A percentile compares a stretch with the other conserved stretches of the same genome.
Conservation (phyloP, 2,797 vertebrate genomes). For the Micromesistius poutassou region DNA sequence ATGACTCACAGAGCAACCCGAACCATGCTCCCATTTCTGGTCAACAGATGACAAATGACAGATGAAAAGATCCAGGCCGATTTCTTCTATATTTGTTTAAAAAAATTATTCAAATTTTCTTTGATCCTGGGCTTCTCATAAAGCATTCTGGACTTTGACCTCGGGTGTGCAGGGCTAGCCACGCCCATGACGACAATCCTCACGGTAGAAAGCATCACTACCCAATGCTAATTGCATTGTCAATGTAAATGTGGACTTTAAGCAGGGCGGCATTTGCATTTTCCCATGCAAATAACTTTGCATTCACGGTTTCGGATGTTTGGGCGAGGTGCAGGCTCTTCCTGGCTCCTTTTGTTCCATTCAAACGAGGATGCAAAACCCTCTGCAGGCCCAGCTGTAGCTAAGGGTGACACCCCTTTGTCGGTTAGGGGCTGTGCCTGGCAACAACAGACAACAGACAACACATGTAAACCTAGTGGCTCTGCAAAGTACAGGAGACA, state of each 20-base stretch:
- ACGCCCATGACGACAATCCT: not conserved
- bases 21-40: too few relatives aligned
- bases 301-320: constrained; percentile 53
- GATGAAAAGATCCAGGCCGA: too few relatives aligned
- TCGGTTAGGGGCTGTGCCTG: not conserved
- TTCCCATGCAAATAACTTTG: constrained; percentile 78
- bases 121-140: too few relatives aligned
- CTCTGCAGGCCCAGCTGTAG: constrained; percentile 2
- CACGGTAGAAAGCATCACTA: not conserved
- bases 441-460: not conserved
- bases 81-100: too few relatives aligned
- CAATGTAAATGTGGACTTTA: constrained; percentile 1
- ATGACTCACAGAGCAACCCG: too few relatives aligned
- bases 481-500: not conserved
- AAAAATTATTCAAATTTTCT: too few relatives aligned
- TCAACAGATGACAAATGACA: too few relatives aligned
- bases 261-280: constrained; percentile 46
- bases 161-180: too few relatives aligned
- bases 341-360: constrained; percentile 50
- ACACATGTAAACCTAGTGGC: not conserved
- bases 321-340: constrained; percentile 36
- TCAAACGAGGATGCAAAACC: constrained; percentile 70
- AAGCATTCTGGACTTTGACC: too few relatives aligned
- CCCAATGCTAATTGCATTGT: not conserved
- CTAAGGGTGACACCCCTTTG: constrained; percentile 20